Evolutionary conservation across 1,140 invertebrate species (phyloP).

Genomic region (Drosophila kohkoa): DNA sequence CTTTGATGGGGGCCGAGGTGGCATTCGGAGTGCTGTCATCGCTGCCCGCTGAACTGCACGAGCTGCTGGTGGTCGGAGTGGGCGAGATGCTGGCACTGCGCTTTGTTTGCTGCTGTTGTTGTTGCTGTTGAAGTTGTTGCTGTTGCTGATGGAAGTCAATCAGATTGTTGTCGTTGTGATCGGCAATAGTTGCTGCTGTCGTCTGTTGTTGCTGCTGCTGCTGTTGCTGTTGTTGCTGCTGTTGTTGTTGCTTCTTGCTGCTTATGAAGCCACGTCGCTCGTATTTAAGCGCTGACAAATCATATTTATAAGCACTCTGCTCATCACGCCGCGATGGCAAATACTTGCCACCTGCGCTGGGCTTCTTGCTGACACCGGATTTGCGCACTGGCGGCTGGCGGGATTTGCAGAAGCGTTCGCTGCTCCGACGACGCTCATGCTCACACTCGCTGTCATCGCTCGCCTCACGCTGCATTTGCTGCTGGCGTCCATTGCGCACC

Average conservation of each 20-base stretch:
- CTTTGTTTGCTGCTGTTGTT: constrained; percentile 52
- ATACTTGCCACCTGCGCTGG: constrained; percentile 63
- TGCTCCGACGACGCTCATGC: constrained; percentile 77
- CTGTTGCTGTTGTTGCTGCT: constrained; percentile 62
- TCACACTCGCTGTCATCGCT: constrained; percentile 86
- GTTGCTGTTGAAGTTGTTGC: constrained; percentile 53
- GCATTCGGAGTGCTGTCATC: constrained; percentile 70
- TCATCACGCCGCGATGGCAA: constrained; percentile 71
- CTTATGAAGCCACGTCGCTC: constrained; percentile 82
- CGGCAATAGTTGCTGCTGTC: constrained; percentile 41
- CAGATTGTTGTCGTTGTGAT: constrained; percentile 84
- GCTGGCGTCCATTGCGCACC: constrained; percentile 59
- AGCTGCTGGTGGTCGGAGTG: constrained; percentile 68
- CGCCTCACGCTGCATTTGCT: constrained; percentile 70
- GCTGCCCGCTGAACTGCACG: constrained; percentile 73
- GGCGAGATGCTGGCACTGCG: constrained; percentile 61
- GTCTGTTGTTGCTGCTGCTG: constrained; percentile 52
- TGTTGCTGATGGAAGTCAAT: constrained; percentile 78
- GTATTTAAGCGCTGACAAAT: constrained; percentile 77
- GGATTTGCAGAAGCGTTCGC: constrained; percentile 83
- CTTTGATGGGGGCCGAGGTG: constrained; percentile 49
- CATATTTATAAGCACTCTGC: constrained; percentile 82
- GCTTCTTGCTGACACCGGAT: constrained; percentile 74
- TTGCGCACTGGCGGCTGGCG: constrained; percentile 81
- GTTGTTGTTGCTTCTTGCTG: constrained; percentile 71